Base-by-base conservation (phyloP, 2,888 invertebrate genomes). In the Tiliacea aurago region DNA sequence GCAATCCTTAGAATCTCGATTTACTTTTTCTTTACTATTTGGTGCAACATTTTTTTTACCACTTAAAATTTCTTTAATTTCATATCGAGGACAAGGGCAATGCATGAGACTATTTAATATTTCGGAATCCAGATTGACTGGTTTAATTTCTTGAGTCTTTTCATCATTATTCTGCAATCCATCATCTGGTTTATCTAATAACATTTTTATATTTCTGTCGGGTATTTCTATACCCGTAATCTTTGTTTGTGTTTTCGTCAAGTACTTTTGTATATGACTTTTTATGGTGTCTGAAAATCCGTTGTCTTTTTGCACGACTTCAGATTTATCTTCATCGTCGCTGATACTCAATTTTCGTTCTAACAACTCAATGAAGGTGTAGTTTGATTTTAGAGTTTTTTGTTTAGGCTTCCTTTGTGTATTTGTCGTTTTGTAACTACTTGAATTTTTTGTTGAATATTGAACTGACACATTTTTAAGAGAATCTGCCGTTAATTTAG, bases 271-370 rank as follows among this genome's bases (percentile, higher is more conserved):
- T 64, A 95, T 86, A 37, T 93, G 87, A 49, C 56, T 71, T 90
- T 93, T 95, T n/a, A 95, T 91, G 13, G 93, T 81, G 41, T 93
- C 89, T 10, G 93, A 90, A 88, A 96, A 95, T 47, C 90, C 91
- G 81, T 82, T 85, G 55, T 86, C 76, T 63, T 78, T 82, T 41
- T 80, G 71, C 3, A 64, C 6, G 13, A 10, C 63, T n/a, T 51
- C 33, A 73, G 55, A 55, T 53, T 80, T 78, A 13, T 87, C 86
- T 41, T 91, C 87, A 9, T 91, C 87, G 23, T 93, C 89, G 51
- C 84, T 88, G 4, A 87, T 62, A 69, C 90, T 81, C 45, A 80
- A 71, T 65, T 92, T 91, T 76, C 88, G 91, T 66, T 95, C 92
- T 62, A 95, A 78, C 68, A 87, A 69, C 5, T 95, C 92, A 53